These are phyloP conservation scores for Drosophila helvetica DNA, from an alignment of 2,888 invertebrate species.

Conservation along the genomic window DNA sequence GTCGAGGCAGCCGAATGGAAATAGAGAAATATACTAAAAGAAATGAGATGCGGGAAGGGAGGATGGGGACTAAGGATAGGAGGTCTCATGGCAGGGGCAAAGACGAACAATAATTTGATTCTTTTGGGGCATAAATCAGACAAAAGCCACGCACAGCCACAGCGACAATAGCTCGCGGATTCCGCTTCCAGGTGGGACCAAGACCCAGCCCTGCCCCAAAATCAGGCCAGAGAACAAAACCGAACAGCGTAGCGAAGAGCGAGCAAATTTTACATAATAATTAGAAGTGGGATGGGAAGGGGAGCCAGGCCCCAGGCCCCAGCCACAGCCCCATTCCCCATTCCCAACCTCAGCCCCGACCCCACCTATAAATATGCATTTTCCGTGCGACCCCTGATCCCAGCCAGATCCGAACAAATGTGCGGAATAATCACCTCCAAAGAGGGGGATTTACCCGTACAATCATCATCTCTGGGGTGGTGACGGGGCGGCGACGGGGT, in stretches of 20 bases:
- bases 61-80: background rate
- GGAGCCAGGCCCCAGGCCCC: background rate
- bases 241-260: background rate
- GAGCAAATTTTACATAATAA: conserved; percentile 30
- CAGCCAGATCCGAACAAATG: background rate
- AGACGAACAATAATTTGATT: conserved; percentile 69
- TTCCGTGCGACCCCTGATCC: background rate
- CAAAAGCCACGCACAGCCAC: conserved; percentile 59
- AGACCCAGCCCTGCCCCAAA: conserved; percentile 25
- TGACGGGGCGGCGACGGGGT: no score
- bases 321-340: no score
- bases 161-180: background rate
- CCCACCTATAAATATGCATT: conserved; percentile 29
- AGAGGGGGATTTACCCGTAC: background rate
- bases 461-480: no score
- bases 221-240: background rate
- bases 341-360: no score
- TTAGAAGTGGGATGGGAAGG: no score
- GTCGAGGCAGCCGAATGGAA: conserved; percentile 35
- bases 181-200: conserved; percentile 20
- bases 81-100: conserved; percentile 9
- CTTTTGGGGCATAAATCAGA: conserved; percentile 69
- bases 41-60: conserved; percentile 12
- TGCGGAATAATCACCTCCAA: conserved; percentile 14
- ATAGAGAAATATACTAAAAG: conserved; percentile 35